Evolutionary conservation across 2,888 invertebrate genomes (phyloP).

Genomic region (Protonemura montana): DNA sequence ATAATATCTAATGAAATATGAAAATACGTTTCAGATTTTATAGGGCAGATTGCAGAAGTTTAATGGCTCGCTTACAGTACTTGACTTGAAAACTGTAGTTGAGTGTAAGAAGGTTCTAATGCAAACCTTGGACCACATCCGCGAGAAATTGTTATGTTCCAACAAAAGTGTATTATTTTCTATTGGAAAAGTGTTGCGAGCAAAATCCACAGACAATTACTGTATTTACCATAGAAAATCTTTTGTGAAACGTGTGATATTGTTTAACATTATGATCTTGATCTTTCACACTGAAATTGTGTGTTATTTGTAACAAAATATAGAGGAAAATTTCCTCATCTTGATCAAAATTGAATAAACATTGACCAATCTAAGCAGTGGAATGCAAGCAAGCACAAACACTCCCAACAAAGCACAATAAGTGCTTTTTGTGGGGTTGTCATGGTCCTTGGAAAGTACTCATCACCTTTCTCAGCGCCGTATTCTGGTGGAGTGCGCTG

Average conservation of each 20-base stretch:
- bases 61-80: not conserved
- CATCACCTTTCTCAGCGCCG: no score
- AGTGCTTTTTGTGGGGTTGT: no score
- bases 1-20: not conserved
- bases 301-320: not conserved
- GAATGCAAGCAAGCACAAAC: no score
- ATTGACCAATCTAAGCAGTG: not conserved
- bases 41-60: not conserved
- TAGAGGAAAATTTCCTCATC: not conserved
- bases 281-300: not conserved
- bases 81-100: not conserved
- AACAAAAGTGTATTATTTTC: not conserved
- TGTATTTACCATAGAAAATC: not conserved
- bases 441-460: no score
- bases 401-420: no score
- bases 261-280: not conserved
- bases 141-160: not conserved
- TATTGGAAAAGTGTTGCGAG: not conserved
- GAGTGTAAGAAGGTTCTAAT: not conserved
- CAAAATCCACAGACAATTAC: not conserved
- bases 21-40: constrained; percentile 19
- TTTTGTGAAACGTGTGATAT: not conserved
- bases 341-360: not conserved
- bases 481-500: no score
- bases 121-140: not conserved